These are phyloP conservation scores for Sarcoramphus papa DNA, from an alignment of 2,797 vertebrate species.

Conservation along the genomic window DNA sequence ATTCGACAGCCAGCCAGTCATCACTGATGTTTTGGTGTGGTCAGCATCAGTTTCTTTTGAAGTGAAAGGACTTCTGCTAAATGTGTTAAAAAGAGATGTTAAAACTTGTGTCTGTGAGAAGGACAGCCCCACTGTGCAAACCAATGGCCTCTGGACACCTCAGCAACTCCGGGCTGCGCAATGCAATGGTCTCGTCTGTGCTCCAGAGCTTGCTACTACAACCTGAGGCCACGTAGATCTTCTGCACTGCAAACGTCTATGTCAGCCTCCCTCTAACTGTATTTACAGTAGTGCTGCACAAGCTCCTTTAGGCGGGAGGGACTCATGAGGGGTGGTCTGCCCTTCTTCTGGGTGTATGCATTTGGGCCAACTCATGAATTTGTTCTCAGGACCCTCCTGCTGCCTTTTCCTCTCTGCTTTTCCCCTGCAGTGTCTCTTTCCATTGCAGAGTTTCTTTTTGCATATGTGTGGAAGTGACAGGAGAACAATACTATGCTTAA, in stretches of 20 bases:
- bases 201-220: neutral
- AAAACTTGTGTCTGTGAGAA: neutral
- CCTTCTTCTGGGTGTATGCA: neutral
- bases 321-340: neutral
- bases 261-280: neutral
- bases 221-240: accelerated
- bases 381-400: neutral
- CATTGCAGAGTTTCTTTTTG: neutral
- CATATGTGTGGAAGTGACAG: neutral
- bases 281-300: neutral
- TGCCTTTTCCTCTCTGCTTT: neutral
- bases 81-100: neutral
- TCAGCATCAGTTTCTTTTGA: neutral
- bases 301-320: accelerated
- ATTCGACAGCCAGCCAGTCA: neutral
- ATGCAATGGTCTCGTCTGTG: neutral
- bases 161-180: accelerated
- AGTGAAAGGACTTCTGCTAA: neutral
- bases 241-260: neutral
- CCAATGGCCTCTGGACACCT: neutral
- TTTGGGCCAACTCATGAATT: neutral
- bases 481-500: neutral
- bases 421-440: neutral
- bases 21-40: neutral
- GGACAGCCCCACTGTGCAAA: neutral